Percentiles rank a stretch among this genome's conserved stretches.
phyloP scores from a whole-genome alignment of 2,888 invertebrate genomes.

The Nudaria mundana region DNA sequence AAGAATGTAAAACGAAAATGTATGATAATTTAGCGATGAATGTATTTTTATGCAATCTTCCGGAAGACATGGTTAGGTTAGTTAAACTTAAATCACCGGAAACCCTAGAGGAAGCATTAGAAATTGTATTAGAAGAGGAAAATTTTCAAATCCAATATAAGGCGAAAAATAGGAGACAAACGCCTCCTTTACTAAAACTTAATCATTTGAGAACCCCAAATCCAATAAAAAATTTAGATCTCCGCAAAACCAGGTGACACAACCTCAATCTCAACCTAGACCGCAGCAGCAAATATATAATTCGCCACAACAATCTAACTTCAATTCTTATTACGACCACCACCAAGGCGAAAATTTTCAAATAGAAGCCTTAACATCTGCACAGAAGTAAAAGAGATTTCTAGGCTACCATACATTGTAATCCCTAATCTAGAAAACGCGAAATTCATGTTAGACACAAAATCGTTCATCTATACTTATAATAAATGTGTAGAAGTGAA shows the following conservation, averaged over 20 bases:
- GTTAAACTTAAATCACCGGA: conserved; percentile 3
- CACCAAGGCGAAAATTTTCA: too few species aligned
- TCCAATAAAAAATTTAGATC: too few species aligned
- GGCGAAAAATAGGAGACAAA: neutral
- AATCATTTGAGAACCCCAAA: neutral
- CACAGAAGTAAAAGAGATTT: neutral
- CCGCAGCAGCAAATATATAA: neutral
- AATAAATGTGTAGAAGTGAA: too few species aligned
- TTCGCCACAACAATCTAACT: too few species aligned
- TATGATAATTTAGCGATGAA: conserved; percentile 2
- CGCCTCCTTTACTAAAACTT: neutral
- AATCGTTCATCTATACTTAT: too few species aligned
- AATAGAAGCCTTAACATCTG: neutral
- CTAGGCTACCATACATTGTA: neutral
- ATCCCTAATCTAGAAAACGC: conserved; percentile 3
- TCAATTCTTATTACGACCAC: too few species aligned
- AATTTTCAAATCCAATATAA: conserved; percentile 4
- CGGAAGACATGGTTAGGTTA: conserved; percentile 2
- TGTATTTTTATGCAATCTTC: conserved; percentile 7
- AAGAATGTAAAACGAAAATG: conserved; percentile 3
- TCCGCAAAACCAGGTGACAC: too few species aligned
- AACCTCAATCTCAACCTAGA: too few species aligned
- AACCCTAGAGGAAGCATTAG: conserved; percentile 1
- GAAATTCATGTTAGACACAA: conserved; percentile 4
- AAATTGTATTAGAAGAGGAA: conserved; percentile 2